Base-by-base conservation (phyloP, 1,140 invertebrate genomes). In the Hyphantria cunea region DNA sequence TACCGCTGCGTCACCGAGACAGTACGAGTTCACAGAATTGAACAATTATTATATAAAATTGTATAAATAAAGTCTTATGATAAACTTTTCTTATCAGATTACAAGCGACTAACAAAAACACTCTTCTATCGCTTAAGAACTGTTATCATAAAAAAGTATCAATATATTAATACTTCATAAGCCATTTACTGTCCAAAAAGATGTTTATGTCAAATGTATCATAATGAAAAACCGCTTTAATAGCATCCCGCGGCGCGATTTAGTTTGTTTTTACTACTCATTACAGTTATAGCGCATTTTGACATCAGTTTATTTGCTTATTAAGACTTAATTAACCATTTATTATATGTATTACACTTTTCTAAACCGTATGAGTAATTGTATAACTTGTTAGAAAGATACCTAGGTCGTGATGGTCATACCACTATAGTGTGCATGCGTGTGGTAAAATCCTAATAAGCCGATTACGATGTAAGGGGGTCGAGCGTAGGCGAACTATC, bases 381-480 rank as follows among this genome's bases (percentile, higher is more conserved):
- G 25, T 37, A 45, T 52, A 34, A 15, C 12, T 6, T 25, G 49
- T 14, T 53, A 56, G 48, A 56, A 25, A 47, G 52, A 56, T 42
- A 64, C 61, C 47, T 44, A 56, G 61, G 45, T 64, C 51, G 52
- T 39, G 37, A 25, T 25, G 17, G 17, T 45, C 60, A 54, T 52
- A 34, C 48, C 51, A 59, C 41, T 32, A 49, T 64, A 55, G 64
- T 74, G 72, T 58, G 68, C 65, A 71, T 76, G 76, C 56, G 72
- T 78, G 77, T 65, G 72, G 72, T 76, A 75, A 74, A 76, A 72
- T 80, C 77, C 70, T 77, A 84, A 82, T 85, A 85, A 87, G 78
- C 81, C 71, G 81, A 84, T 85, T 82, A 80, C 72, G 75, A 77
- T 79, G 74, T 70, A 82, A 78, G 68, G 67, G 60, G 74, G 72